phyloP scores from a whole-genome alignment of 2,113 vertebrate genomes.

The Brachionichthys hirsutus region DNA sequence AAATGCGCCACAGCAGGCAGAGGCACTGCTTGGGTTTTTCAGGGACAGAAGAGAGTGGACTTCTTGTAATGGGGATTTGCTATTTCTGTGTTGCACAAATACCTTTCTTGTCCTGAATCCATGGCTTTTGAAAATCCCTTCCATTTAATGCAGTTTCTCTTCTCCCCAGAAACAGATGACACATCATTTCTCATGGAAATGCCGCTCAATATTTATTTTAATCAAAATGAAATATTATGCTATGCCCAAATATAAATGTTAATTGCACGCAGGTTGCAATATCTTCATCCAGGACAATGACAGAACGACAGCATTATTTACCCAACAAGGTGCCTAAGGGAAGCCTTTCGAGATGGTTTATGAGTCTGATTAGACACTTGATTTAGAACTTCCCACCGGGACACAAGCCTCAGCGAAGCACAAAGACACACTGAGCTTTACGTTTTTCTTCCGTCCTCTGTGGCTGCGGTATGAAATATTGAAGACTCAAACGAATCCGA shows the following conservation, averaged over 20 bases:
- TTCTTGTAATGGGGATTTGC: constrained; percentile 36
- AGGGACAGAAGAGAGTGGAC: constrained; percentile 9
- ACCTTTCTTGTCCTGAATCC: constrained; percentile 45
- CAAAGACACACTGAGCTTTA: constrained; percentile 30
- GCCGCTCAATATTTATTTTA: constrained; percentile 49
- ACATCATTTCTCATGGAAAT: constrained; percentile 37
- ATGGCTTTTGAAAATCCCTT: too few species aligned
- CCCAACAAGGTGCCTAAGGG: constrained; percentile 52
- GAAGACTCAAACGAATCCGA: too few species aligned
- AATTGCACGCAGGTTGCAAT: constrained; percentile 68
- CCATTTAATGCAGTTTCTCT: constrained; percentile 35
- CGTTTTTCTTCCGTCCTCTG: constrained; percentile 26
- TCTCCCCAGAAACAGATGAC: constrained; percentile 2
- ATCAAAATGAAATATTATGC: constrained; percentile 57
- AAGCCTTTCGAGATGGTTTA: constrained; percentile 64
- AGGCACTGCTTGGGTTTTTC: constrained; percentile 17
- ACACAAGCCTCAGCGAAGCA: constrained; percentile 22
- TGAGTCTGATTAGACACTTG: constrained; percentile 64
- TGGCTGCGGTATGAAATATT: background rate
- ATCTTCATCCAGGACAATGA: constrained; percentile 61
- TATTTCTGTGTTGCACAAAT: constrained; percentile 48
- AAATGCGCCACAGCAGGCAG: constrained; percentile 26
- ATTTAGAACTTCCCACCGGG: constrained; percentile 58
- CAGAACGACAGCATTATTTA: constrained; percentile 69
- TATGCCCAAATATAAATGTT: constrained; percentile 57